These are phyloP conservation scores for Andrena dorsata DNA, from an alignment of 2,888 invertebrate species.

Conservation along the genomic window DNA sequence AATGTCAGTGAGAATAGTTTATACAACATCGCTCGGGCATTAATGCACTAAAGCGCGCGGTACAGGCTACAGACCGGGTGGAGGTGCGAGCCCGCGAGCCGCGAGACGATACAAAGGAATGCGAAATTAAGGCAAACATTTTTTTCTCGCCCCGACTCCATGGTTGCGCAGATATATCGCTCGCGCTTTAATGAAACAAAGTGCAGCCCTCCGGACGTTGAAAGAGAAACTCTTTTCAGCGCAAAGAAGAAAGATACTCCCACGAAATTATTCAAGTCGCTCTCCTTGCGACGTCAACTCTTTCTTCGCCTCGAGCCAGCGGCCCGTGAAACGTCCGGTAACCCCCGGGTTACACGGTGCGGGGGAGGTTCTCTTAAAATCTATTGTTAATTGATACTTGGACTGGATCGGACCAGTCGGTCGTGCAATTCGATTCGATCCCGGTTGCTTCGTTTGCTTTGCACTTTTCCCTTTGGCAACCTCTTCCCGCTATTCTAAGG, in stretches of 20 bases:
- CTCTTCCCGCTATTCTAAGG: neutral
- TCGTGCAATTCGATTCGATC: conserved; percentile 7
- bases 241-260: conserved; percentile 31
- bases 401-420: neutral
- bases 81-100: conserved; percentile 17
- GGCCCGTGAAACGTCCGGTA: conserved; percentile 25
- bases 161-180: conserved; percentile 52
- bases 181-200: conserved; percentile 65
- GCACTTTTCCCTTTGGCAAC: neutral
- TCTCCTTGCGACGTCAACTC: conserved; percentile 17
- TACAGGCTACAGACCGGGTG: neutral
- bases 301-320: conserved; percentile 7
- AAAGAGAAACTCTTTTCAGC: conserved; percentile 47
- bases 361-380: conserved; percentile 13
- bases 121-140: conserved; percentile 68
- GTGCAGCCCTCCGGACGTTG: conserved; percentile 46
- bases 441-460: neutral
- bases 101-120: conserved; percentile 64
- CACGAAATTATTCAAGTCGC: conserved; percentile 51
- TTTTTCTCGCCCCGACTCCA: conserved; percentile 39
- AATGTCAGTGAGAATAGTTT: conserved; percentile 40
- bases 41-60: conserved; percentile 52
- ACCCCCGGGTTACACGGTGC: neutral
- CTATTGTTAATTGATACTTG: conserved; percentile 28
- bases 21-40: conserved; percentile 38